A percentile compares a stretch with the other conserved stretches of the same genome.
Evolutionary conservation across 1,140 invertebrate genomes (phyloP).

Genomic region (Listronotus bonariensis): DNA sequence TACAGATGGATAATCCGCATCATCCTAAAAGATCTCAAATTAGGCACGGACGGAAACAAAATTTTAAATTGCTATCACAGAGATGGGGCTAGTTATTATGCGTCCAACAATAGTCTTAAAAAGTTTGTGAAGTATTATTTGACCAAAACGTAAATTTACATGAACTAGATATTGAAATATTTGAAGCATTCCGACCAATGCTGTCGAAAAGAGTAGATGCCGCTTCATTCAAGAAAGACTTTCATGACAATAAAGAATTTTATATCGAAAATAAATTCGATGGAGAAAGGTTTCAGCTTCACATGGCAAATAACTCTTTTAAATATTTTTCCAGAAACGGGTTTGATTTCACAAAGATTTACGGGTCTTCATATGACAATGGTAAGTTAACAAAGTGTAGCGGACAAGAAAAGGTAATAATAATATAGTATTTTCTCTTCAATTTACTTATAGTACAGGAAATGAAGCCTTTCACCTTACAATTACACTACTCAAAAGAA

Average conservation of each 20-base stretch:
- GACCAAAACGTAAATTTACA: constrained; percentile 65
- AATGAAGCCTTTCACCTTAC: too few relatives aligned
- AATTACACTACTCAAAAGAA: too few relatives aligned
- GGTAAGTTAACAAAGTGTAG: constrained; percentile 12
- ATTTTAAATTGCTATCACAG: constrained; percentile 76
- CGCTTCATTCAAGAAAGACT: constrained; percentile 64
- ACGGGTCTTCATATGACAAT: constrained; percentile 65
- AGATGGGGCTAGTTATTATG: constrained; percentile 78
- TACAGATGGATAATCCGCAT: constrained; percentile 71
- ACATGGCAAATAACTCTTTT: constrained; percentile 76
- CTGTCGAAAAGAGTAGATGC: constrained; percentile 78
- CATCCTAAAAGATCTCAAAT: constrained; percentile 80
- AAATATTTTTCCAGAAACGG: constrained; percentile 89
- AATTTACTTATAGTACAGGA: too few relatives aligned
- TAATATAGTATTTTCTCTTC: too few relatives aligned
- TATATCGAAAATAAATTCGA: constrained; percentile 91
- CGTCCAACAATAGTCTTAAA: constrained; percentile 47
- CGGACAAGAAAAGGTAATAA: too few relatives aligned
- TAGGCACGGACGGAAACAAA: constrained; percentile 71
- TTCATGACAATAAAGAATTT: constrained; percentile 59
- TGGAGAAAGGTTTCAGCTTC: constrained; percentile 91
- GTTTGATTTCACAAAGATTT: constrained; percentile 77
- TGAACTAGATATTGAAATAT: constrained; percentile 74
- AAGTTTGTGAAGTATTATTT: constrained; percentile 72
- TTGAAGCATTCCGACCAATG: constrained; percentile 87